Evolutionary conservation across 2,113 vertebrate genomes (phyloP).

Genomic region (Cyrtonyx montezumae): DNA sequence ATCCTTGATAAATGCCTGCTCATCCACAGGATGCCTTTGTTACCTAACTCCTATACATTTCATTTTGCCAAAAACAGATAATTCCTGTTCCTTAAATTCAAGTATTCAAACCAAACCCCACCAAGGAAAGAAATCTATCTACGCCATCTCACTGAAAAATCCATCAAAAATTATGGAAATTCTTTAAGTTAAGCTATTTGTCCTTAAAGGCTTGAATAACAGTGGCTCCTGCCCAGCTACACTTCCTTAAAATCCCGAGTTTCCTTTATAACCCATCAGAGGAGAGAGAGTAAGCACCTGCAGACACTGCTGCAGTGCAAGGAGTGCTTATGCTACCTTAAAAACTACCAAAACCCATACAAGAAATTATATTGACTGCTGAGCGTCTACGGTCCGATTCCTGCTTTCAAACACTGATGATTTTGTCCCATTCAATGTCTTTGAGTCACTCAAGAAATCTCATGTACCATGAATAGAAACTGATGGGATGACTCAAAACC

Average conservation of each 20-base stretch:
- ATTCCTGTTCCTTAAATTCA: not conserved
- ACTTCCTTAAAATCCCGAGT: not conserved
- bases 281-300: not conserved
- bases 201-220: not conserved
- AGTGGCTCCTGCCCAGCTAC: not conserved
- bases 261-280: not conserved
- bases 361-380: not conserved
- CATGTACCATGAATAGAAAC: not conserved
- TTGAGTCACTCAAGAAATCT: not conserved
- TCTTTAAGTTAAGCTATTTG: not conserved
- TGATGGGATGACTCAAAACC: not conserved
- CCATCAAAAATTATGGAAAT: not conserved
- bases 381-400: not conserved
- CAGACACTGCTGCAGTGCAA: constrained; percentile 23
- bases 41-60: not conserved
- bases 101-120: not conserved
- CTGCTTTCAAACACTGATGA: not conserved
- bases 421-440: not conserved
- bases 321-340: not conserved
- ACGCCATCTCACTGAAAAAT: not conserved
- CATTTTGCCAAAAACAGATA: not conserved
- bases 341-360: not conserved
- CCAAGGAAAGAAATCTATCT: not conserved
- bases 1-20: not conserved
- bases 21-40: not conserved